Evolutionary conservation across 2,888 invertebrate species (phyloP).

Genomic region (Polydesmus complanatus): DNA sequence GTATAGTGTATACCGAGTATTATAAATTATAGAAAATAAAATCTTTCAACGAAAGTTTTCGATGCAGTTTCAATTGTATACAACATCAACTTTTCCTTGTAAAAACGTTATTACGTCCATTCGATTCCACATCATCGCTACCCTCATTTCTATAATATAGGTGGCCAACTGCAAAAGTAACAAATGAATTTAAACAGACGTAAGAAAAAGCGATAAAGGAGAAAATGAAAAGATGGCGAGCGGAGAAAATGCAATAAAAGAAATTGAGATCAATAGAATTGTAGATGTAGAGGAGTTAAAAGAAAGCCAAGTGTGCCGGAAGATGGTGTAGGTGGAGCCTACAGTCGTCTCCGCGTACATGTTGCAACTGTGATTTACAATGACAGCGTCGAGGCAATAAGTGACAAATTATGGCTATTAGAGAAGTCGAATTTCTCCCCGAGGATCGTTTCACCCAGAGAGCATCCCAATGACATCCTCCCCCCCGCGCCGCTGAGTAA

Average conservation of each 20-base stretch:
- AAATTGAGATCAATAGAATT: background rate
- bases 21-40: too few species aligned
- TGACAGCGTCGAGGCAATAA: slow-evolving; percentile 11
- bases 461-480: background rate
- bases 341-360: background rate
- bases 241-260: background rate
- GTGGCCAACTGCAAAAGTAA: too few species aligned
- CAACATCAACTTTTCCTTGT: too few species aligned
- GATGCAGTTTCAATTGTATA: too few species aligned
- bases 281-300: background rate
- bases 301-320: background rate
- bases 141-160: too few species aligned
- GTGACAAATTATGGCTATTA: slow-evolving; percentile 17
- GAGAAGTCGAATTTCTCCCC: slow-evolving; percentile 13
- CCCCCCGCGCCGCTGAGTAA: background rate
- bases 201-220: too few species aligned
- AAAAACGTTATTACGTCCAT: too few species aligned
- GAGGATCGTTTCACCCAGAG: slow-evolving; percentile 11
- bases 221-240: too few species aligned
- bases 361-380: slow-evolving; percentile 10
- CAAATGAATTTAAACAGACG: too few species aligned
- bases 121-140: too few species aligned
- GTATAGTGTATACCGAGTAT: too few species aligned
- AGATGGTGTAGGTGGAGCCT: background rate
- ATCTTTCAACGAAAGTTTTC: too few species aligned